Evolutionary conservation across 2,113 vertebrate species (phyloP), one percentile per base, ranked within the genome.

Genomic region (Cyprinodon variegatus): DNA sequence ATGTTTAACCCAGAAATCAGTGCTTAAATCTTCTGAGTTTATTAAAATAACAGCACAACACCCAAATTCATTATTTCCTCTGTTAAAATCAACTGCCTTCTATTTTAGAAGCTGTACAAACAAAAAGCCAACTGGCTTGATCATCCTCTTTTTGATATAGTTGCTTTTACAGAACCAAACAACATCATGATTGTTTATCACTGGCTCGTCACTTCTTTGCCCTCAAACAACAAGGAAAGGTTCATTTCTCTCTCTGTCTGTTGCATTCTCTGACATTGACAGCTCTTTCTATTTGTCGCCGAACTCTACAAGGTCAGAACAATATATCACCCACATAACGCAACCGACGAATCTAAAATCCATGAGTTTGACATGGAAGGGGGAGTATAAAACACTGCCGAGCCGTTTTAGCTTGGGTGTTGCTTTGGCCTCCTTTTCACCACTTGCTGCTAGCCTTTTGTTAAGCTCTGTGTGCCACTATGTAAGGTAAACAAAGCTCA

Each of bases 401-500:
- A 36, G 50, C 10, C 45, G 1, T 39, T 68, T 37, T n/a, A 62
- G 61, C 41, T 70, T 38, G 0, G 46, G 61, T 20, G 70, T 40
- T 57, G 29, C 36, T 22, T 67, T 45, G 40, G 14, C 22, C 39
- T 43, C 53, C 20, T 8, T 59, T 75, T 74, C 38, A 59, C 67
- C 5, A 2, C 50, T 78, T 61, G 72, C 46, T 82, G 60, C 66
- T 70, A 65, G 22, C 46, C 65, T 82, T 74, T 74, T 67, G 60
- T 68, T 61, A 57, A 22, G 36, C 53, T 66, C 17, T n/a, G 61
- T 61, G 68, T 69, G 63, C 40, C 17, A 29, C 70, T 40, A 43
- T 76, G 36, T 11, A 68, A 80, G 78, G 75, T 69, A 37, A 80
- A 79, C 74, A 57, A 81, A 74, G 37, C 70, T 60, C 61, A 67